Evolutionary conservation across 2,113 vertebrate genomes (phyloP), one percentile per base, ranked within the genome.

Genomic region (Apus apus): DNA sequence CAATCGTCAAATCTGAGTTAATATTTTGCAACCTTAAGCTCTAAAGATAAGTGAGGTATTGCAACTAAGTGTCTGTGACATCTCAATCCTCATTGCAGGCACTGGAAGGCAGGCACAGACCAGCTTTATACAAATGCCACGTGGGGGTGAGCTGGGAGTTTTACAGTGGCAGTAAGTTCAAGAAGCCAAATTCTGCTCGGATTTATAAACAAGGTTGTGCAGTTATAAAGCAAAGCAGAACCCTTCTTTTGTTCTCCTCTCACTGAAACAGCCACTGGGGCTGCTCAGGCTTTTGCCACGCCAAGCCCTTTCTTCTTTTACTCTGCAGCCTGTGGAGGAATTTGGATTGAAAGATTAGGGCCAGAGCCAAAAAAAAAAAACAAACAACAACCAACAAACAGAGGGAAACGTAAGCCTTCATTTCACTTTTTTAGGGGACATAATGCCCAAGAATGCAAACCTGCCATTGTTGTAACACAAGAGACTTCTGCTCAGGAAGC

Each of bases 41-140:
- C 45, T 45, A 48, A 65, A 51, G 70, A 23, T 36, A 81, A 40
- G 61, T 13, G 43, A 84, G 1, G 1, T 48, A 27, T 18, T 68
- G 48, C 70, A 86, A 61, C 13, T 36, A 15, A 60, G 51, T 12
- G 18, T 8, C 26, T 76, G 56, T 64, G 80, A 60, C 51, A 15
- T 2, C 76, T 50, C 51, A 17, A 1, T 27, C 57, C 32, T 84
- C 27, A 3, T 14, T 75, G 64, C 53, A 29, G 76, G 79, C 32
- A 7, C 26, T 2, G 2, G 14, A 7, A 56, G 48, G 50, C 19
- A 32, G 0, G 19, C 45, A 23, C n/a, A 29, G 79, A 53, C 23
- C 2, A 2, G 45, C 13, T 13, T 10, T 11, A 5, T 1, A 9
- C 2, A 1, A 25, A 15, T 32, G 56, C 25, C 51, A 38, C 26